phyloP scores from a whole-genome alignment of 2,797 vertebrate species.

The Sebastiscus tertius region DNA sequence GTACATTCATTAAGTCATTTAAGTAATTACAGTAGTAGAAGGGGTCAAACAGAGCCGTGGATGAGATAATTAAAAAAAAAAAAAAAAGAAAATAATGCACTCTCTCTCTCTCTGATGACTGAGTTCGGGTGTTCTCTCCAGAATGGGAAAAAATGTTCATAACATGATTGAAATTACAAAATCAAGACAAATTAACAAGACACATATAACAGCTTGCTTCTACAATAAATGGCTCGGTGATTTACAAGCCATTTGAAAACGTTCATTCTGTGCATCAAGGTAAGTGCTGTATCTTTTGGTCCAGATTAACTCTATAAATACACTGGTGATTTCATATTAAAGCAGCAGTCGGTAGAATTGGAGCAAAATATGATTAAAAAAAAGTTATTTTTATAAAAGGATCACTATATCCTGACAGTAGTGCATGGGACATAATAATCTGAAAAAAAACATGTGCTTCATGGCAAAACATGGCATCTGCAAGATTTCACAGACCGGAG shows the following conservation, averaged over 20 bases:
- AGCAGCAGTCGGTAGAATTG: no score
- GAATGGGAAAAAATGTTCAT: neutral
- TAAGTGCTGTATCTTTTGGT: neutral
- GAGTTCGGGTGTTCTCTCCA: neutral
- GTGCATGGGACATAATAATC: no score
- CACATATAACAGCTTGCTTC: neutral
- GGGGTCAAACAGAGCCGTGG: constrained; percentile 8
- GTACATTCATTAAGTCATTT: constrained; percentile 32
- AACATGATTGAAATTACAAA: constrained; percentile 9
- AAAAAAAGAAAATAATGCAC: neutral
- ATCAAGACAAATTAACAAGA: constrained; percentile 8
- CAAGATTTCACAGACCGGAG: no score
- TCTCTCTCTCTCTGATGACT: constrained; percentile 22
- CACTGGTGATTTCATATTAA: neutral
- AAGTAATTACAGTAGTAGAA: constrained; percentile 20
- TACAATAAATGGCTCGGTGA: neutral
- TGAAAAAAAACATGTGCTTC: no score
- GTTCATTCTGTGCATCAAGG: neutral
- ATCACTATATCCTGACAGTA: no score
- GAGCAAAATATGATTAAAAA: no score
- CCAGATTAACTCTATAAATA: neutral
- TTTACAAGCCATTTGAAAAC: neutral
- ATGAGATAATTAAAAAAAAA: neutral
- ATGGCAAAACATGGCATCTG: no score
- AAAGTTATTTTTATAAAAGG: no score